Percentiles rank a stretch among this genome's conserved stretches.
phyloP scores from a whole-genome alignment of 2,888 invertebrate genomes.

The Nephrotoma guestfalica region DNA sequence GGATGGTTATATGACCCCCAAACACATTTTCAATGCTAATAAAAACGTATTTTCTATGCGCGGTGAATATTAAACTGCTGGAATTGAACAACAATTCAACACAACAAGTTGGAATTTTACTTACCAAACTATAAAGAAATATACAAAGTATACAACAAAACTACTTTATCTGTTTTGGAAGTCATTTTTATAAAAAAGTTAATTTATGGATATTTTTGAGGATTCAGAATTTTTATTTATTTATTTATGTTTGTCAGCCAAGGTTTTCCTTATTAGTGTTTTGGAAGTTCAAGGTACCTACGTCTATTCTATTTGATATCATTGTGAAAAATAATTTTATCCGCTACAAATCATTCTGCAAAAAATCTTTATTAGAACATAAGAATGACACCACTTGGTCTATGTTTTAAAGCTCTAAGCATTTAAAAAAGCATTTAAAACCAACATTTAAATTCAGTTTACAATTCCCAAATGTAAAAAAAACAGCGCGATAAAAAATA shows the following conservation, averaged over 20 bases:
- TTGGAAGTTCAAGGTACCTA: background rate
- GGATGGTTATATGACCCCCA: slow-evolving; percentile 9
- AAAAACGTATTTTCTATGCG: slow-evolving; percentile 6
- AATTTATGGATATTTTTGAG: background rate
- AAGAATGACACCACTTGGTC: too few relatives aligned
- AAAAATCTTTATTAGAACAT: too few relatives aligned
- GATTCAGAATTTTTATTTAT: background rate
- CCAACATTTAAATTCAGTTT: background rate
- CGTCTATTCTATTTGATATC: too few relatives aligned
- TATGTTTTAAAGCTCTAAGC: too few relatives aligned
- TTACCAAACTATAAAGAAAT: background rate
- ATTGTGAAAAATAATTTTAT: too few relatives aligned
- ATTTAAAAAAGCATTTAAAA: too few relatives aligned
- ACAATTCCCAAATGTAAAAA: background rate
- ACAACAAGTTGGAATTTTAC: background rate
- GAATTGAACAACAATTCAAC: background rate
- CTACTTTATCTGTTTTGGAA: background rate
- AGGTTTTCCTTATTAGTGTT: background rate
- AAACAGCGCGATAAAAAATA: background rate
- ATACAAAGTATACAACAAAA: background rate
- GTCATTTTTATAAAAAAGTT: background rate
- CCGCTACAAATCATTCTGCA: too few relatives aligned
- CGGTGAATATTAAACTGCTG: background rate
- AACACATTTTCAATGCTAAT: slow-evolving; percentile 13
- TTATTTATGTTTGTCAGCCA: background rate